Evolutionary conservation across 2,888 invertebrate species (phyloP).

Genomic region (Yponomeuta malinellus): DNA sequence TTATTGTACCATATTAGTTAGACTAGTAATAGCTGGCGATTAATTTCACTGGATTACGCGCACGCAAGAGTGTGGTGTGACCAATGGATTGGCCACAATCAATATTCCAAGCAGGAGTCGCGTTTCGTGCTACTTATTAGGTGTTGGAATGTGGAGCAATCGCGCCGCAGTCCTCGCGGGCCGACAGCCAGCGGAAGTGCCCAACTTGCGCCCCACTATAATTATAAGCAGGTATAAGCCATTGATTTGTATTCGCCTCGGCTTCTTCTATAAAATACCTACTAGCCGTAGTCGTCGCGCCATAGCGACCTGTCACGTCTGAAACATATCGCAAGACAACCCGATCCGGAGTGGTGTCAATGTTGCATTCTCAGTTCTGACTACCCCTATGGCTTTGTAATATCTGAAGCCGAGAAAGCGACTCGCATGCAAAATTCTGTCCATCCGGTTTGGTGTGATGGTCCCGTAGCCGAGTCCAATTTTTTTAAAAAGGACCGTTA

Average conservation of each 20-base stretch:
- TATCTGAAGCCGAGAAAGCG: neutral
- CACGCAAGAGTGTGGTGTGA: neutral
- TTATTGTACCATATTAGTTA: neutral
- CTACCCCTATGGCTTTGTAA: neutral
- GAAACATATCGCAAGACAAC: constrained; percentile 36
- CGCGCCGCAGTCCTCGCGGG: constrained; percentile 33
- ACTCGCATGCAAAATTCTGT: neutral
- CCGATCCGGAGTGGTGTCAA: constrained; percentile 29
- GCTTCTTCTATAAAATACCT: constrained; percentile 33
- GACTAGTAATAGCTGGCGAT: neutral
- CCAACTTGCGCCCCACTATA: constrained; percentile 32
- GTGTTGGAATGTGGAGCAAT: constrained; percentile 55
- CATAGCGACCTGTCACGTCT: constrained; percentile 42
- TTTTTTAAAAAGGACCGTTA: neutral
- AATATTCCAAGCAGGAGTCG: constrained; percentile 51
- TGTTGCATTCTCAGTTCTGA: neutral
- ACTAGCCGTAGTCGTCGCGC: constrained; percentile 29
- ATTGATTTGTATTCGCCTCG: constrained; percentile 51
- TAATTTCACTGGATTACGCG: constrained; percentile 1
- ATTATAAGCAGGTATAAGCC: constrained; percentile 28
- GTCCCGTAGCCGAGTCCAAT: neutral
- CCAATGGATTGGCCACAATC: constrained; percentile 31
- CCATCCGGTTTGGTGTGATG: neutral
- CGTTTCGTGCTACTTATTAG: constrained; percentile 57
- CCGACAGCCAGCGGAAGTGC: constrained; percentile 40